Evolutionary conservation across 2,113 vertebrate species (phyloP).

Genomic region (Dipodomys stephensi): DNA sequence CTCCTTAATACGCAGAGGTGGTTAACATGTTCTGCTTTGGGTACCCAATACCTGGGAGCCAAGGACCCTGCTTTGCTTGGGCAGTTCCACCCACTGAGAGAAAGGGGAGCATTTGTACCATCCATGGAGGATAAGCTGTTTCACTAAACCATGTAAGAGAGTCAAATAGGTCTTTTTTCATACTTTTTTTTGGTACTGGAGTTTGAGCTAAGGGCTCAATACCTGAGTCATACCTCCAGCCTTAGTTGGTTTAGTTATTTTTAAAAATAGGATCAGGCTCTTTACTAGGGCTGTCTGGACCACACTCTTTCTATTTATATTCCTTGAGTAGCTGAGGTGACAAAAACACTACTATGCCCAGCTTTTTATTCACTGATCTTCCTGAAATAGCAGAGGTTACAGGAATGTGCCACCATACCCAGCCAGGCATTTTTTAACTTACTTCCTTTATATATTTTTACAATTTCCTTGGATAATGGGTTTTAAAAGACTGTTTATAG

Average conservation of each 20-base stretch:
- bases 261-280: no score
- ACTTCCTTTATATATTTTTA: neutral
- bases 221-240: no score
- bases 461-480: neutral
- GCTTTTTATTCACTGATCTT: no score
- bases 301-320: no score
- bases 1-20: neutral
- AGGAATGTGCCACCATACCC: no score
- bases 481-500: constrained; percentile 46
- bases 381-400: no score
- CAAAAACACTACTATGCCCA: no score
- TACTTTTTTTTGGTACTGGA: no score
- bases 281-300: no score
- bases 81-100: neutral
- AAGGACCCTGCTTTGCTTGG: neutral
- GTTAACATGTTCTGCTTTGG: neutral
- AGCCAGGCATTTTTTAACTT: constrained; percentile 48
- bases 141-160: neutral
- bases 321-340: no score
- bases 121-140: neutral
- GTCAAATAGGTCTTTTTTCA: neutral
- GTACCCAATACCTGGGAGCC: neutral
- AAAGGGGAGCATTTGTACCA: neutral
- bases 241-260: no score
- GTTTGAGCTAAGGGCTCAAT: no score